Conservation (phyloP, 2,797 vertebrate genomes). For the Pristis pectinata region DNA sequence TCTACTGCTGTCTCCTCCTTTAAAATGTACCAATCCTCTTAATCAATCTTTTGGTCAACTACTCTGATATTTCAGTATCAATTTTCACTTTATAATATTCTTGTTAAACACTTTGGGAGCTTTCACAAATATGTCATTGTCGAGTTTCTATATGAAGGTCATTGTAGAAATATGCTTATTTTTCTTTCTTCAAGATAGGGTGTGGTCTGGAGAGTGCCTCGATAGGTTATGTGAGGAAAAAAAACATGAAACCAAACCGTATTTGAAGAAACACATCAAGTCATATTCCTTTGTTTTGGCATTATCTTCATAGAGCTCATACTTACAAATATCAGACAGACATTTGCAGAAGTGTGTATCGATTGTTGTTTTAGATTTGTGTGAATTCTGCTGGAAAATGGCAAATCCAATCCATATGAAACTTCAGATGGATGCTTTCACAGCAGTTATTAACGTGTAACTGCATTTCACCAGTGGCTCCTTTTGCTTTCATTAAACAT, state of each 20-base stretch:
- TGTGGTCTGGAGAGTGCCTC: background rate
- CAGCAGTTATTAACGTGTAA: constrained; percentile 28
- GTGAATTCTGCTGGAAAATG: constrained; percentile 14
- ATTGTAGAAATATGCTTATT: background rate
- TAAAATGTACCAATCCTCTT: too few species aligned
- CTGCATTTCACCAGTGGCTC: constrained; percentile 27
- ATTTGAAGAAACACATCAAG: constrained; percentile 23
- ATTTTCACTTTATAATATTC: too few species aligned
- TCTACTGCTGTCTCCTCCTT: background rate
- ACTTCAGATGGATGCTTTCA: constrained; percentile 29
- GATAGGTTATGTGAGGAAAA: background rate
- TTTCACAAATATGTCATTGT: background rate
- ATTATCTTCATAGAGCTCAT: constrained; percentile 9
- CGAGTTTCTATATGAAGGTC: background rate
- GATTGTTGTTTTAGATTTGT: constrained; percentile 25
- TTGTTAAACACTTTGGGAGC: too few species aligned
- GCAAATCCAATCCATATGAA: constrained; percentile 32
- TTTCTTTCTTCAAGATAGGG: background rate
- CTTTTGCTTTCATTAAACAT: constrained; percentile 29
- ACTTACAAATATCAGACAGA: background rate
- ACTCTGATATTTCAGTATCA: too few species aligned
- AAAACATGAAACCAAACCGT: background rate
- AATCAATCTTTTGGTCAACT: too few species aligned
- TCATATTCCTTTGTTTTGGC: constrained; percentile 8
- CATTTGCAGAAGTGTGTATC: background rate